Evolutionary conservation across 2,113 vertebrate genomes (phyloP).

Genomic region (Poecilia latipinna): DNA sequence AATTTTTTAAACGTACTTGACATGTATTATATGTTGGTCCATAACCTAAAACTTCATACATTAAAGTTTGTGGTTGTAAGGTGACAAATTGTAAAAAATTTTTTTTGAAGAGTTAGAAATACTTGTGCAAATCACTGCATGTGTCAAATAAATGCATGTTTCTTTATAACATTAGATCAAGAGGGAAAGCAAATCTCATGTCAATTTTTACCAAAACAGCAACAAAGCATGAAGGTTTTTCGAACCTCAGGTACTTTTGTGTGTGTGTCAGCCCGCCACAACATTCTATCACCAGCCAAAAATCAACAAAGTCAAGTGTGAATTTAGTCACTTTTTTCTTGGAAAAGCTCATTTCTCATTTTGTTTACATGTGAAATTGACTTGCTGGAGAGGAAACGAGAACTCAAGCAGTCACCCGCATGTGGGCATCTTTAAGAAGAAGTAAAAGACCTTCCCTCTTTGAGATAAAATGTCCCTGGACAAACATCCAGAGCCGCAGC

Average conservation of each 20-base stretch:
- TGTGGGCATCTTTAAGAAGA: neutral
- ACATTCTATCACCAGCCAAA: neutral
- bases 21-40: neutral
- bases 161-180: neutral
- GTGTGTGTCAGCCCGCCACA: neutral
- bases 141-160: neutral
- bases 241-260: neutral
- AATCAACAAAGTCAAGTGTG: conserved; percentile 17
- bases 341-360: neutral
- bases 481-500: neutral
- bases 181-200: neutral
- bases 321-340: conserved; percentile 8
- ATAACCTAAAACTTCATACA: neutral
- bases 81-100: neutral
- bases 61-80: neutral
- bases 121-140: too few relatives aligned
- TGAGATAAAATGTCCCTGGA: neutral
- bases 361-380: neutral
- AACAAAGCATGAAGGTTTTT: neutral
- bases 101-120: neutral
- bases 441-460: neutral
- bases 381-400: neutral
- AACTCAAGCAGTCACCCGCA: neutral
- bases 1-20: too few relatives aligned
- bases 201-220: neutral